A percentile compares a stretch with the other conserved stretches of the same genome.
Evolutionary conservation across 2,113 vertebrate species (phyloP).

Genomic region (Leiothrix lutea): DNA sequence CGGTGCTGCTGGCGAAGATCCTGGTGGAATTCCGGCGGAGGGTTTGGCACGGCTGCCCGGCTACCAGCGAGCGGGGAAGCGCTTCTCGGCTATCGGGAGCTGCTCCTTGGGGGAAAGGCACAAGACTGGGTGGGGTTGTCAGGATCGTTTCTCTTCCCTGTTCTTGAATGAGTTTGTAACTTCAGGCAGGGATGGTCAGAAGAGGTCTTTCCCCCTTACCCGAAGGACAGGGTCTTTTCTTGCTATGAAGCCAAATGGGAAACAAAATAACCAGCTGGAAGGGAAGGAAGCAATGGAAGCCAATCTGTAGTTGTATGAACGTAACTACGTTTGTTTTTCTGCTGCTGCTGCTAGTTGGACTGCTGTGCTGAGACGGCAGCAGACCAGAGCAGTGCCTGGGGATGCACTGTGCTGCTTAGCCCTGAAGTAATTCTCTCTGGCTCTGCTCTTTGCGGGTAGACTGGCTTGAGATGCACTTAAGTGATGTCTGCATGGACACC

Average conservation of each 20-base stretch:
- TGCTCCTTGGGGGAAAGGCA: background rate
- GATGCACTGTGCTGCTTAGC: background rate
- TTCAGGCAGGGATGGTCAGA: background rate
- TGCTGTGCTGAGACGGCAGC: background rate
- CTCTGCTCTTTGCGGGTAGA: background rate
- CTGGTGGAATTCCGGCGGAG: background rate
- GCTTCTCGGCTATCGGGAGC: background rate
- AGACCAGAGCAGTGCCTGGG: no score
- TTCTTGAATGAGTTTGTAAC: no score
- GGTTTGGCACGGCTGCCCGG: background rate
- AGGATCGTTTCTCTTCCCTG: fast-evolving
- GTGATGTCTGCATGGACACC: background rate
- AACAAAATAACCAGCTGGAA: background rate
- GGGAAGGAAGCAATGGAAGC: background rate
- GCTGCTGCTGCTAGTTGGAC: background rate
- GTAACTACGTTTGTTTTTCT: background rate
- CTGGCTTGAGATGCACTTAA: no score
- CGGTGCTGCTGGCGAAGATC: background rate
- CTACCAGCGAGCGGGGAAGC: background rate
- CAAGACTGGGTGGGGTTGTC: fast-evolving
- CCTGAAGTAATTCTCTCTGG: no score
- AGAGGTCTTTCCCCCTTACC: background rate
- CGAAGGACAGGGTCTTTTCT: background rate
- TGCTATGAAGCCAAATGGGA: background rate
- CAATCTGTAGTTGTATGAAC: fast-evolving